Evolutionary conservation across 2,797 vertebrate genomes (phyloP), one percentile per base, ranked within the genome.

Genomic region (Echiichthys vipera): DNA sequence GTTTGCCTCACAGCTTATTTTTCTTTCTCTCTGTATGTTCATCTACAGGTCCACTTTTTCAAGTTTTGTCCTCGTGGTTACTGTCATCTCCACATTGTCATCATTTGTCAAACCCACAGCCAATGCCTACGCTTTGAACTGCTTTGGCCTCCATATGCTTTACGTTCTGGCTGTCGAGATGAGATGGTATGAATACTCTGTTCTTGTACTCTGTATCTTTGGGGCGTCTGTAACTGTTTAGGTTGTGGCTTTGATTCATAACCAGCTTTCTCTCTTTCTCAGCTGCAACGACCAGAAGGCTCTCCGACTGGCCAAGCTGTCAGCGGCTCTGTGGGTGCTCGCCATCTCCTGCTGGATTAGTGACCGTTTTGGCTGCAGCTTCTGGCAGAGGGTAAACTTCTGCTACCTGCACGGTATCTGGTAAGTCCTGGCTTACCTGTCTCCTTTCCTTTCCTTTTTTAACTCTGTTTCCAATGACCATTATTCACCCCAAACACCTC

Each of bases 371-470:
- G 89, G 96, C 63, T 99, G 98, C 25, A 90, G 92, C 51, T 94
- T 98, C 88, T 99, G 98, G 96, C 95, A 96, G 66, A 87, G 72
- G 12, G 75, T 98, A 24, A 93, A 95, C 90, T 99, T 99, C 87
- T 95, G 92, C 87, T 99, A 99, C 88, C 85, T 99, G 58, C 97
- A 99, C 14, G 95, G 97, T 71, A 92, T 99, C 89, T 99, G 98
- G 98, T 99, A 88, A 93, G 95, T 78, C 27, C 39, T 9, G 6
- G 1, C 3, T 39, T 37, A 2, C 7, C 12, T 14, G 0, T 27
- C n/a, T 9, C 2, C 11, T 22, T 25, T 43, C 5, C 20, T 54
- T 37, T 51, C 51, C 25, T 24, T 20, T 22, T 7, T 2, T 18
- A 42, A 46, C 20, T 5, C 10, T 12, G 22, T 39, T 46, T 39